Percentiles rank a stretch among this genome's conserved stretches.
phyloP scores from a whole-genome alignment of 2,797 vertebrate genomes.

The Ceyx erithaca region DNA sequence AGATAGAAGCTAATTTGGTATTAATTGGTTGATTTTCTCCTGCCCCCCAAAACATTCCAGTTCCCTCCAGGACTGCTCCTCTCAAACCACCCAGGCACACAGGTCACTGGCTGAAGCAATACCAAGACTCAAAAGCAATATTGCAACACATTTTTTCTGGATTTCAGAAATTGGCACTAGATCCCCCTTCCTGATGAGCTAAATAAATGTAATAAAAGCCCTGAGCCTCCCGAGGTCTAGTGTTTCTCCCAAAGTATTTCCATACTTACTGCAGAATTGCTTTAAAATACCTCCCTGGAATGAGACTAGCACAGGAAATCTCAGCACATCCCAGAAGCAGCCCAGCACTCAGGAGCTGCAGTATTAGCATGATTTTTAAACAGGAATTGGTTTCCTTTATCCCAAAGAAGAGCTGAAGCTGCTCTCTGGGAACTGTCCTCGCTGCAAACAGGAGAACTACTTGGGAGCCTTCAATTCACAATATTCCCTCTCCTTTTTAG shows the following conservation, averaged over 20 bases:
- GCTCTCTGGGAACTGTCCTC: not conserved
- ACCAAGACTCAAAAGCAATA: conserved; percentile 53
- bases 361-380: not conserved
- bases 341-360: not conserved
- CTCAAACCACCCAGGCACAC: conserved; percentile 12
- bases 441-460: not conserved
- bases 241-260: conserved; percentile 62
- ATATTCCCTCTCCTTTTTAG: not conserved
- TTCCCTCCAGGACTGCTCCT: not conserved
- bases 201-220: conserved; percentile 70
- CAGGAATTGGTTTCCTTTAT: not conserved
- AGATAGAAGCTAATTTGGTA: not conserved
- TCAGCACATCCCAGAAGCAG: conserved; percentile 37
- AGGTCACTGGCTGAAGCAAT: conserved; percentile 45
- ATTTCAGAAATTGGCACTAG: conserved; percentile 57
- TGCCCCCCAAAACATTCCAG: rapidly evolving
- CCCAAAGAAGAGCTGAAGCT: not conserved
- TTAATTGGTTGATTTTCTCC: not conserved
- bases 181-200: conserved; percentile 44
- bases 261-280: conserved; percentile 64
- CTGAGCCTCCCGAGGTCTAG: conserved; percentile 57
- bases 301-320: conserved; percentile 62
- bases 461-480: not conserved
- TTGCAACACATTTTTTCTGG: conserved; percentile 50
- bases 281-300: conserved; percentile 57